These are phyloP conservation scores for Netelia inedita DNA, from an alignment of 2,888 invertebrate genomes.

Conservation along the genomic window DNA sequence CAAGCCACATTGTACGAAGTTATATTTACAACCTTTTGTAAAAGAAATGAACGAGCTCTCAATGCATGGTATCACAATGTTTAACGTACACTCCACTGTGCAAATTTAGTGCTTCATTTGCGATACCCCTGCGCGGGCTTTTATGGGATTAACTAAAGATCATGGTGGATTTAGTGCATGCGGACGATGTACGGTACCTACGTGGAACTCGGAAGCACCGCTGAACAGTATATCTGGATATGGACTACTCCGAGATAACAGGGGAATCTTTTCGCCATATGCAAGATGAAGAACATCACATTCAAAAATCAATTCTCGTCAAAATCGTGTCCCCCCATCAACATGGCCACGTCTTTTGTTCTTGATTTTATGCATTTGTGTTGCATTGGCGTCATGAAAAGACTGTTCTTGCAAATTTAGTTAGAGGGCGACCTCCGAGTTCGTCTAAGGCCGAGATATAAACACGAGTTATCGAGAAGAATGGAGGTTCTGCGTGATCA, in stretches of 20 bases:
- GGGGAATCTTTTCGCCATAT: constrained; percentile 54
- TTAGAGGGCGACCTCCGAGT: background rate
- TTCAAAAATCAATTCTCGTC: constrained; percentile 37
- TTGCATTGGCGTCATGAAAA: constrained; percentile 42
- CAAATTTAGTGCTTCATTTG: constrained; percentile 57
- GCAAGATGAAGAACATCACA: constrained; percentile 56
- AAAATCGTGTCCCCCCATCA: constrained; percentile 36
- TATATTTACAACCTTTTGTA: constrained; percentile 54
- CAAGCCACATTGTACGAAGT: constrained; percentile 43
- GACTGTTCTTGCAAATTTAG: constrained; percentile 17
- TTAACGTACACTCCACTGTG: constrained; percentile 27
- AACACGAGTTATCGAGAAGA: background rate
- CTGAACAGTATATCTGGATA: constrained; percentile 32
- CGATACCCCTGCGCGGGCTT: constrained; percentile 63
- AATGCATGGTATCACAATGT: constrained; percentile 35
- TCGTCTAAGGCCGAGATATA: background rate
- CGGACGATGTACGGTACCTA: constrained; percentile 47
- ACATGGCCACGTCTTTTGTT: constrained; percentile 38
- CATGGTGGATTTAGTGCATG: constrained; percentile 56
- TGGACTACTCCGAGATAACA: constrained; percentile 24
- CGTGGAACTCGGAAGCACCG: constrained; percentile 17
- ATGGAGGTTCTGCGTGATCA: no score
- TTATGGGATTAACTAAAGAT: constrained; percentile 58
- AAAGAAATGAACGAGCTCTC: constrained; percentile 55
- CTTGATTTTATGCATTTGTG: constrained; percentile 59